Evolutionary conservation across 1,140 invertebrate genomes (phyloP).

Genomic region (Aplysia californica): DNA sequence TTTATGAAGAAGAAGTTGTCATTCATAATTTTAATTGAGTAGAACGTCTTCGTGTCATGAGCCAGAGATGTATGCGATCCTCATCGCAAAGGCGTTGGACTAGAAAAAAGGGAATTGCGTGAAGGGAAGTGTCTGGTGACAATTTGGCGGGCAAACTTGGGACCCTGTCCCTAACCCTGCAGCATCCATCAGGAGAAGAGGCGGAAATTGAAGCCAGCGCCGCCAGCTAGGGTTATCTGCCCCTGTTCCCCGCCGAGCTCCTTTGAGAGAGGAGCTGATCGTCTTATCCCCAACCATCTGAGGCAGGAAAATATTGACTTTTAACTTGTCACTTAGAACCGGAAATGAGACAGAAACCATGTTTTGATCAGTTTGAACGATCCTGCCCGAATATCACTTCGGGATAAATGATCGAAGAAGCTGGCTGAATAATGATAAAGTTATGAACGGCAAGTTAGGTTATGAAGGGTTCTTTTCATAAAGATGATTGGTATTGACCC

Average conservation of each 20-base stretch:
- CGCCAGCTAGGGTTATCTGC: conserved; percentile 9
- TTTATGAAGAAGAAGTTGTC: too few relatives aligned
- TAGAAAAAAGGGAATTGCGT: conserved; percentile 21
- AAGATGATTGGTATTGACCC: conserved; percentile 3
- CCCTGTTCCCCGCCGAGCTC: not conserved
- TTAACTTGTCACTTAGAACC: conserved; percentile 25
- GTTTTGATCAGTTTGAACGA: conserved; percentile 18
- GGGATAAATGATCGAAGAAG: not conserved
- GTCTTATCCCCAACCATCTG: not conserved
- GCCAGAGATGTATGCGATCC: not conserved
- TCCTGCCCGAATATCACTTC: not conserved
- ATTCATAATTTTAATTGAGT: too few relatives aligned
- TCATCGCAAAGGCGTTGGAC: conserved; percentile 2
- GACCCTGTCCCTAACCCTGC: not conserved
- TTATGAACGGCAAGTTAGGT: not conserved
- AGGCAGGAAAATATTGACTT: conserved; percentile 28
- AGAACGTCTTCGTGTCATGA: not conserved
- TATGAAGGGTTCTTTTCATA: not conserved
- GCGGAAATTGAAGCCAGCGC: conserved; percentile 24
- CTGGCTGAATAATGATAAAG: conserved; percentile 1
- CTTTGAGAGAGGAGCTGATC: not conserved
- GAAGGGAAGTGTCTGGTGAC: conserved; percentile 6
- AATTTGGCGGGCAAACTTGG: conserved; percentile 20
- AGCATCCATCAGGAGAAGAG: conserved; percentile 18
- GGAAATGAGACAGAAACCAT: conserved; percentile 29